Evolutionary conservation across 2,888 invertebrate genomes (phyloP).

Genomic region (Subacronicta megacephala): DNA sequence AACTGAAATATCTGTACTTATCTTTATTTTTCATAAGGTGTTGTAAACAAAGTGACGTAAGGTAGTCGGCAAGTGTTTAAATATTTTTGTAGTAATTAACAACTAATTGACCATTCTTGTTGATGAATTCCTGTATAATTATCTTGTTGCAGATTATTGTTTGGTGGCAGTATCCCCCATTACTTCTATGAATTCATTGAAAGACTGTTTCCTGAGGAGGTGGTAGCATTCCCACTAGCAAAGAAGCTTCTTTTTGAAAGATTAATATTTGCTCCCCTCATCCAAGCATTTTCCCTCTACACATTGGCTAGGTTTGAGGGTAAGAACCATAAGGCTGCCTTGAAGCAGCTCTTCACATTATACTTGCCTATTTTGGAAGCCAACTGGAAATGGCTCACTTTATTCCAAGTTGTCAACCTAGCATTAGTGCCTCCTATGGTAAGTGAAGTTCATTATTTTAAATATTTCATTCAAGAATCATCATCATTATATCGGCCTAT

Average conservation of each 20-base stretch:
- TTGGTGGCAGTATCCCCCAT: constrained; percentile 94
- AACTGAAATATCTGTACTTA: background rate
- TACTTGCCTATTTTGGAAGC: constrained; percentile 92
- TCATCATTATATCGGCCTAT: too few species aligned
- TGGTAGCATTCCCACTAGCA: constrained; percentile 86
- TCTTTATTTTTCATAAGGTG: too few species aligned
- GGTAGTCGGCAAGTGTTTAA: too few species aligned
- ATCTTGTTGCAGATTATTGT: constrained; percentile 90
- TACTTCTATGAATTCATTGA: constrained; percentile 93
- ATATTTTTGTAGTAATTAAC: too few species aligned
- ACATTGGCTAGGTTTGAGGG: constrained; percentile 94
- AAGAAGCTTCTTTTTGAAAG: constrained; percentile 93
- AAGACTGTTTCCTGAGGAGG: constrained; percentile 89
- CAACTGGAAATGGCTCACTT: constrained; percentile 94
- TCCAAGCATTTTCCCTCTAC: constrained; percentile 93
- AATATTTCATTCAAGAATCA: too few species aligned
- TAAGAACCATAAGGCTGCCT: constrained; percentile 91
- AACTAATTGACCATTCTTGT: too few species aligned
- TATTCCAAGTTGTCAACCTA: constrained; percentile 93
- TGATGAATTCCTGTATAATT: too few species aligned
- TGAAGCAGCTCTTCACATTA: constrained; percentile 90
- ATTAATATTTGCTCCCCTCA: constrained; percentile 92
- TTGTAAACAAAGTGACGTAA: too few species aligned
- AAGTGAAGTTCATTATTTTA: constrained; percentile 63
- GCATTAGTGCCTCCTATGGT: constrained; percentile 94